phyloP scores from a whole-genome alignment of 2,113 vertebrate genomes.

The Pluvialis apricaria region DNA sequence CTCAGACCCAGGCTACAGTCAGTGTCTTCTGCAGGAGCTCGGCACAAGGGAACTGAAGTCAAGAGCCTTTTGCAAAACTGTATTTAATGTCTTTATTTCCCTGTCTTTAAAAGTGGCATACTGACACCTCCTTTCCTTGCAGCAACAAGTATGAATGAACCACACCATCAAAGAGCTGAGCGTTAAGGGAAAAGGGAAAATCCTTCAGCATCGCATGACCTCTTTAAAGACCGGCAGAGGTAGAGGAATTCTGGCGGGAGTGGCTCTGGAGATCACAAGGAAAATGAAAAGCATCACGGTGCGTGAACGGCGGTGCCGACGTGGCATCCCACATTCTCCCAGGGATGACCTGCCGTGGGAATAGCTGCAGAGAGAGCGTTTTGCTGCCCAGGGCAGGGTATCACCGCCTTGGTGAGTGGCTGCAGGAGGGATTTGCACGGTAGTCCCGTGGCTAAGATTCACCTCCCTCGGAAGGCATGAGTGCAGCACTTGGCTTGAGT shows the following conservation, averaged over 20 bases:
- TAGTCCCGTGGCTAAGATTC: accelerated
- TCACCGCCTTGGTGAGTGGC: background rate
- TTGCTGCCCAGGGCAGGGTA: background rate
- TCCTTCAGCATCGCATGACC: background rate
- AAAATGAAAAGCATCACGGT: background rate
- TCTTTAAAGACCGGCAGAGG: background rate
- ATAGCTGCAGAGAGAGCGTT: background rate
- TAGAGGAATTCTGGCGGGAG: background rate
- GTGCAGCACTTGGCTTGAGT: background rate
- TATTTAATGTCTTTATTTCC: background rate
- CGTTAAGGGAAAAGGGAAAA: background rate
- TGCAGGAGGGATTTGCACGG: background rate
- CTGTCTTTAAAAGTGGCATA: background rate
- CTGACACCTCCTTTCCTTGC: background rate
- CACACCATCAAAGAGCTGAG: accelerated
- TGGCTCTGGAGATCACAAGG: accelerated
- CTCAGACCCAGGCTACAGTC: background rate
- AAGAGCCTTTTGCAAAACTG: background rate
- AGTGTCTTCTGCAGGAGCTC: background rate
- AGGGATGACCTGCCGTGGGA: accelerated
- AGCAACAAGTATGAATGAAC: background rate
- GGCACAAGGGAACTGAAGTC: too few species aligned
- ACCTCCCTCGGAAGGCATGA: accelerated
- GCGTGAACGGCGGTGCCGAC: too few species aligned
- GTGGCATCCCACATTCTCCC: background rate